Base-by-base conservation (phyloP, 2,888 invertebrate genomes). In the Hirtodrosophila alboralis region DNA sequence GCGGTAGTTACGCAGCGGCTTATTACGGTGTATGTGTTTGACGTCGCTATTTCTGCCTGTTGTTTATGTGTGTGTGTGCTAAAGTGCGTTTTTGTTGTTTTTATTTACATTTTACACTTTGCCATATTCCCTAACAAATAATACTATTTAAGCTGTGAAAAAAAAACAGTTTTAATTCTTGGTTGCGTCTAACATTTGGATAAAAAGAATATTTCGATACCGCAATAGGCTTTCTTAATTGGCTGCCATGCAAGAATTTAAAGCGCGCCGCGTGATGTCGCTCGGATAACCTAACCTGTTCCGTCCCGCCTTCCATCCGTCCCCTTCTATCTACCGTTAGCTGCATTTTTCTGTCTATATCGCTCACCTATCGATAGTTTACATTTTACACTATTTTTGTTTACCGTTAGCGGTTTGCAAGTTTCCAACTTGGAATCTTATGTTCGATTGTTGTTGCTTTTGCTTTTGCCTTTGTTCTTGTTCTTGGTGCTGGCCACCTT, bases 391-490 rank as follows among this genome's bases (percentile, higher is more conserved):
- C n/a, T n/a, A 58, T 62, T 76, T 67, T 84, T 74, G 67, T 84
- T 84, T 84, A 86, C 80, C 77, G 84, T 84, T 86, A 80, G 67
- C 62, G 66, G 76, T 53, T 77, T 40, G 60, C 54, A 34, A 63
- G 63, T 47, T 52, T 54, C 28, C 48, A 44, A 67, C 67, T 62
- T n/a, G 41, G 37, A 45, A 10, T 49, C 26, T 62, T 9, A 13
- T 23, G n/a, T 40, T 47, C 37, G 33, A 47, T 49, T 47, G 56
- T 31, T 56, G 47, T n/a, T n/a, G n/a, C n/a, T n/a, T n/a, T n/a
- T n/a, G n/a, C n/a, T n/a, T n/a, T n/a, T n/a, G n/a, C 31, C 53
- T 34, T 52, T 51, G 41, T 43, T 58, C 41, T 64, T 52, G 33
- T 28, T 57, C 9, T 48, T 40, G 47, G 51, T 10, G 71, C 49